Conservation (phyloP, 1,140 invertebrate genomes). For the Brachionus asplanchnoidis region DNA sequence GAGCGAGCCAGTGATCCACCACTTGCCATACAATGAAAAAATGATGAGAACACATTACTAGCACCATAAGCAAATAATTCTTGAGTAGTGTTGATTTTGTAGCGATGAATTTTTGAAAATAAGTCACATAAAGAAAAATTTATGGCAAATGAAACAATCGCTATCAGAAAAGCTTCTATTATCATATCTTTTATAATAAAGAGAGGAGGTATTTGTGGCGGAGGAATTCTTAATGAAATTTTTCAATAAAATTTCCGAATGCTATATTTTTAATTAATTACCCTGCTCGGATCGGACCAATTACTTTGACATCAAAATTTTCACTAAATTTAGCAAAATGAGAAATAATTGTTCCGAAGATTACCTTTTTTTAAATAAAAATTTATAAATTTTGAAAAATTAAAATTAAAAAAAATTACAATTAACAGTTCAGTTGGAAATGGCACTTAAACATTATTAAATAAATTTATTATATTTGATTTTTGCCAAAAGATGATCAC, state of each 20-base stretch:
- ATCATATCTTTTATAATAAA: conserved; percentile 20
- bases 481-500: background rate
- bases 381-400: background rate
- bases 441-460: conserved; percentile 44
- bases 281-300: conserved; percentile 4
- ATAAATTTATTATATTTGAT: background rate
- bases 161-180: background rate
- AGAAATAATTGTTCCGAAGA: conserved; percentile 42
- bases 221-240: background rate
- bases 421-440: conserved; percentile 56
- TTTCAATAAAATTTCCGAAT: background rate
- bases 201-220: background rate
- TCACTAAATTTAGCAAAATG: background rate
- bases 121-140: conserved; percentile 16
- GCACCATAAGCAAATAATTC: conserved; percentile 61
- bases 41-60: conserved; percentile 57
- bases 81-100: conserved; percentile 45
- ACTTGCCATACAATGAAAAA: conserved; percentile 60
- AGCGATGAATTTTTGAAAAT: conserved; percentile 9
- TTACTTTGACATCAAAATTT: background rate
- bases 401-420: conserved; percentile 45
- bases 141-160: conserved; percentile 17
- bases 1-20: conserved; percentile 60
- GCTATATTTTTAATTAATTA: background rate
- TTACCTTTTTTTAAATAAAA: conserved; percentile 36